Percentiles rank a stretch among this genome's conserved stretches.
phyloP scores from a whole-genome alignment of 23 tunicate genomes.

The Phallusia fumigata region DNA sequence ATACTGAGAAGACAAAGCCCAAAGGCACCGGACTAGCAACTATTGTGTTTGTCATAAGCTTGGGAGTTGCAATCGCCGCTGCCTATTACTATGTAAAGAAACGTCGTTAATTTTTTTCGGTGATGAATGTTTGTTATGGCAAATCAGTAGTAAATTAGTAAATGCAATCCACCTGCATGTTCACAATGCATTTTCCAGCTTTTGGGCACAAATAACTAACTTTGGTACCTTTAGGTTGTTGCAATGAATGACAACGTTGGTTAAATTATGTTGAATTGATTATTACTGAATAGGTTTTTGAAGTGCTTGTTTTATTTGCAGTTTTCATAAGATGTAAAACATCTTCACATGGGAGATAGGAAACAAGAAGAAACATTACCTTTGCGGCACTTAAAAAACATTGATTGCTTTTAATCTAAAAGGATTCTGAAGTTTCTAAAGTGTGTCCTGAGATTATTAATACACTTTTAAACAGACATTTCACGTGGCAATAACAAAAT shows the following conservation, averaged over 20 bases:
- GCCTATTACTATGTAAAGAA: constrained; percentile 9
- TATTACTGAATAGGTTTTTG: neutral
- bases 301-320: constrained; percentile 2
- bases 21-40: neutral
- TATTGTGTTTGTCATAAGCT: neutral
- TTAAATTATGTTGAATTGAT: too few species aligned
- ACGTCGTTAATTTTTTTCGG: constrained; percentile 2
- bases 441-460: too few species aligned
- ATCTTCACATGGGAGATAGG: neutral
- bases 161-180: too few species aligned
- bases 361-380: neutral
- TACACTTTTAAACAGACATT: too few species aligned
- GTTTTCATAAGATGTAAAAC: constrained; percentile 9
- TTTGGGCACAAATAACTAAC: too few species aligned
- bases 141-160: too few species aligned
- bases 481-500: neutral
- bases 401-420: neutral
- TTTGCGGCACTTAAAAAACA: neutral
- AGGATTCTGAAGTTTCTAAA: too few species aligned
- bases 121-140: neutral
- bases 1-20: neutral
- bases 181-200: too few species aligned
- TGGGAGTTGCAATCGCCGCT: constrained; percentile 4
- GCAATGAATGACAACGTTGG: too few species aligned
- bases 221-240: too few species aligned